phyloP scores from a whole-genome alignment of 2,113 vertebrate species.

The Triplophysa dalaica region DNA sequence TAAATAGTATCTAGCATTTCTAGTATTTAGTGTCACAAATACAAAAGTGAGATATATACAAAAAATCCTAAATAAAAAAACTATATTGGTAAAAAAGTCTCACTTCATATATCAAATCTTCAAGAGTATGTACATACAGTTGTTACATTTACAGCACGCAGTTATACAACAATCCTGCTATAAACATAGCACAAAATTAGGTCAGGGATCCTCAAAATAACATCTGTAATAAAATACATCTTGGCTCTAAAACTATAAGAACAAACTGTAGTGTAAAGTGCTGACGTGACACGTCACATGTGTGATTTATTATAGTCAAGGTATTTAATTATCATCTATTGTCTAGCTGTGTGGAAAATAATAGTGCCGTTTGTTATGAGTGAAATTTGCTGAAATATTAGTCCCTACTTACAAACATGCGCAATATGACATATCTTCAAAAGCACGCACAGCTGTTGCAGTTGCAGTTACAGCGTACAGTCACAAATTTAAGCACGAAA shows the following conservation, averaged over 20 bases:
- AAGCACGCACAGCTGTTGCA: slow-evolving; percentile 21
- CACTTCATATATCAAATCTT: neutral
- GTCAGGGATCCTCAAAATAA: neutral
- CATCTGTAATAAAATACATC: neutral
- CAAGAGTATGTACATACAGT: neutral
- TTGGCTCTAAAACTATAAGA: neutral
- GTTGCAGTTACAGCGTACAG: neutral
- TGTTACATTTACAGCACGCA: neutral
- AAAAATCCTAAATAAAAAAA: no score
- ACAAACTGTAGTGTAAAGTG: neutral
- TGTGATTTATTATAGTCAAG: no score
- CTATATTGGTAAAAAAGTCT: no score
- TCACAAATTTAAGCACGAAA: neutral
- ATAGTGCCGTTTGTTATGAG: neutral
- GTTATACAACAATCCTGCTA: neutral
- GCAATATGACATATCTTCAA: neutral
- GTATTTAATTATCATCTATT: neutral
- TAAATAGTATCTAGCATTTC: no score
- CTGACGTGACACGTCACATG: no score
- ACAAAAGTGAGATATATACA: no score
- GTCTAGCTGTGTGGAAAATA: neutral
- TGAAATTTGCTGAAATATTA: neutral
- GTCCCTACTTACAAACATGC: neutral
- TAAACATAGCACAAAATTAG: neutral
- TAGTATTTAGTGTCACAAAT: no score